Conservation (phyloP, 2,888 invertebrate genomes). For the Tinea pellionella region DNA sequence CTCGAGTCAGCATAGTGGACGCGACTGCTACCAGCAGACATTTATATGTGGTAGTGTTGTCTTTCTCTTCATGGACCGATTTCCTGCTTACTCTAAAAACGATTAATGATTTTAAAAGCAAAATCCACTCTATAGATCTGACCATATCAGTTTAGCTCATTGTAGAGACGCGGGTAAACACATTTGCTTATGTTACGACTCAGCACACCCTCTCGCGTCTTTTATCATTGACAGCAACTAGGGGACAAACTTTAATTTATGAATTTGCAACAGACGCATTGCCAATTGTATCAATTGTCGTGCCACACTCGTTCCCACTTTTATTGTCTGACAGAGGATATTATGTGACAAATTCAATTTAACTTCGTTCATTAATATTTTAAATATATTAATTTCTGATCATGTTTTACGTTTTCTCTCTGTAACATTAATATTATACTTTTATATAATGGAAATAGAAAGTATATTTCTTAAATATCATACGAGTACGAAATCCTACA, state of each 20-base stretch:
- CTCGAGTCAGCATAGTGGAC: too few relatives aligned
- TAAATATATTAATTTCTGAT: background rate
- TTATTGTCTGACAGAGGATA: conserved; percentile 5
- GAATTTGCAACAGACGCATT: conserved; percentile 9
- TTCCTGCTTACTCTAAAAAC: too few relatives aligned
- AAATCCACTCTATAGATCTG: conserved; percentile 19
- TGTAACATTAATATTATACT: background rate
- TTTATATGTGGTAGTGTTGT: too few relatives aligned
- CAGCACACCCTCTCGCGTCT: background rate
- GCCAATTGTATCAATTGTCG: conserved; percentile 3
- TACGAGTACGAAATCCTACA: too few relatives aligned
- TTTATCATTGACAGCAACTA: background rate
- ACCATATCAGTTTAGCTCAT: conserved; percentile 6
- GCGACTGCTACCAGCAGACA: too few relatives aligned
- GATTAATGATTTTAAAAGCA: too few relatives aligned
- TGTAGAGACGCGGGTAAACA: conserved; percentile 14
- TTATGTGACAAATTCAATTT: conserved; percentile 2
- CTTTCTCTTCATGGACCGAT: too few relatives aligned
- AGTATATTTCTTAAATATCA: too few relatives aligned
- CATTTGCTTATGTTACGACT: conserved; percentile 15
- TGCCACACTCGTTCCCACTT: background rate
- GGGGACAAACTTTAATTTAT: conserved; percentile 8
- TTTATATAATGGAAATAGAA: background rate
- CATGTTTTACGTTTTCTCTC: too few relatives aligned
- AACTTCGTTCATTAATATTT: background rate